Evolutionary conservation across 1,140 invertebrate genomes (phyloP).

Genomic region (Ephestia elutella): DNA sequence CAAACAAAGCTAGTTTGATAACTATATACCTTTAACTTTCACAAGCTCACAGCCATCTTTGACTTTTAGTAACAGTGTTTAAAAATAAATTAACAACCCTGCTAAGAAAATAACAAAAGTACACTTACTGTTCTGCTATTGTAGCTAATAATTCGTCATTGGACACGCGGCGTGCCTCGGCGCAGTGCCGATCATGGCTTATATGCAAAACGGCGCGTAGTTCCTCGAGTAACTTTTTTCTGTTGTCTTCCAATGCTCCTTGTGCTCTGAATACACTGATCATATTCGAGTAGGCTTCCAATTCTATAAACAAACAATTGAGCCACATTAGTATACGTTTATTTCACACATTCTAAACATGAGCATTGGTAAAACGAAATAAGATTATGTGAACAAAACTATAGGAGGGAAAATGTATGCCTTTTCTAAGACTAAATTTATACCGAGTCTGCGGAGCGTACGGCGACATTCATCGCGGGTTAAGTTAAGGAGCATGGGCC

Average conservation of each 20-base stretch:
- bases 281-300: constrained; percentile 92
- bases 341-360: constrained; percentile 16
- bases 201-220: constrained; percentile 88
- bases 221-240: constrained; percentile 88
- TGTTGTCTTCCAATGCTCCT: constrained; percentile 88
- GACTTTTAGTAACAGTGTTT: constrained; percentile 41
- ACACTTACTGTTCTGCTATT: constrained; percentile 88
- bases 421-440: constrained; percentile 70
- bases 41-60: constrained; percentile 53
- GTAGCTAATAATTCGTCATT: constrained; percentile 92
- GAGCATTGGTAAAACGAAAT: constrained; percentile 14
- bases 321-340: constrained; percentile 25
- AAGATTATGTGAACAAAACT: constrained; percentile 47
- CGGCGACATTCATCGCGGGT: constrained; percentile 88
- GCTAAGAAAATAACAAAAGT: constrained; percentile 32
- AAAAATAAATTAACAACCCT: constrained; percentile 50
- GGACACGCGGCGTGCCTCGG: constrained; percentile 90
- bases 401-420: constrained; percentile 73
- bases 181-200: constrained; percentile 90
- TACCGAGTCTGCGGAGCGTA: constrained; percentile 88
- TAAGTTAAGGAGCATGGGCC: constrained; percentile 67
- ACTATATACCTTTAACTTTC: constrained; percentile 19
- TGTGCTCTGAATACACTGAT: constrained; percentile 93
- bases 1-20: background rate
- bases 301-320: constrained; percentile 78